Evolutionary conservation across 2,113 vertebrate species (phyloP).

Genomic region (Ceyx margarethae): DNA sequence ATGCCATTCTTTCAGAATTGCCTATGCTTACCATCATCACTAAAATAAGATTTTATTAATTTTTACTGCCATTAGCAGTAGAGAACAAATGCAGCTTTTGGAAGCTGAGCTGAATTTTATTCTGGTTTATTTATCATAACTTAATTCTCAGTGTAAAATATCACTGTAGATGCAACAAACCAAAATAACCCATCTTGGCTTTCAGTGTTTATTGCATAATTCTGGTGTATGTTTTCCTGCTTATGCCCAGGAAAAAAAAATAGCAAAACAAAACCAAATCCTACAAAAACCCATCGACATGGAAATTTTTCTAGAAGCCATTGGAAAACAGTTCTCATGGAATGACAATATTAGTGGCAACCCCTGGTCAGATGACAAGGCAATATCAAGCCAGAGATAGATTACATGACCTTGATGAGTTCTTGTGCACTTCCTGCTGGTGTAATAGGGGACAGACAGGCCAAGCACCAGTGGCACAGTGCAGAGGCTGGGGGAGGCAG

Average conservation of each 20-base stretch:
- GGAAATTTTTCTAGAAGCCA: not conserved
- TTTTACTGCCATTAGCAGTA: not conserved
- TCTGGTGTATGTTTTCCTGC: not conserved
- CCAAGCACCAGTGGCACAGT: not conserved
- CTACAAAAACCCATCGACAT: not conserved
- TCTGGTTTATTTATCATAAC: conserved; percentile 8
- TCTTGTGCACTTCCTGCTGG: not conserved
- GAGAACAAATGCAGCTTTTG: not conserved
- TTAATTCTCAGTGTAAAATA: not conserved
- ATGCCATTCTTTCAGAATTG: not conserved
- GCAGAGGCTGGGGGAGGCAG: not conserved
- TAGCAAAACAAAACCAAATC: not conserved
- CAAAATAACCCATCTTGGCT: not conserved
- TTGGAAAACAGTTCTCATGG: not conserved
- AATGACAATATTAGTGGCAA: not conserved
- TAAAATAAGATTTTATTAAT: not conserved
- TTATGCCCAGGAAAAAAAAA: not conserved
- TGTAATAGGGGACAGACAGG: not conserved
- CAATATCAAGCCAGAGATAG: not conserved
- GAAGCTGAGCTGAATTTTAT: not conserved
- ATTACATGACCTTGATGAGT: not conserved
- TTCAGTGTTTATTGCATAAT: conserved; percentile 17
- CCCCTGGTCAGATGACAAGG: not conserved
- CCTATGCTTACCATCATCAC: not conserved
- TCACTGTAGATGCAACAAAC: not conserved